Conservation (phyloP, 2,113 vertebrate genomes). For the Lontra canadensis region DNA sequence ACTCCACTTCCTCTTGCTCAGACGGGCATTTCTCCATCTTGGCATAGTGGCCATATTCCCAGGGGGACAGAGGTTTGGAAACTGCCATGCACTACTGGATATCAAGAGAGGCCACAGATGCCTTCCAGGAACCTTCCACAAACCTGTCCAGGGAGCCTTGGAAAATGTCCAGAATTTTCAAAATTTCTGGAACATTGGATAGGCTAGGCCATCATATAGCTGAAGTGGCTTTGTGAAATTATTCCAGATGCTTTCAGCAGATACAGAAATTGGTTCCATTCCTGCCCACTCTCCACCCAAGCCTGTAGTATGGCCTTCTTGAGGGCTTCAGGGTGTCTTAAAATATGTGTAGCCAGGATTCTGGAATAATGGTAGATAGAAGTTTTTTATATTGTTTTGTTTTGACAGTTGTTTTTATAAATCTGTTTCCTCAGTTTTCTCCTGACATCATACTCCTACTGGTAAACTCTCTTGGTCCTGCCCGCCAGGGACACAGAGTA, state of each 20-base stretch:
- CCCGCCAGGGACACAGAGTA: neutral
- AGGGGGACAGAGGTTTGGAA: neutral
- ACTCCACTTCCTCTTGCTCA: neutral
- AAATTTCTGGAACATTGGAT: neutral
- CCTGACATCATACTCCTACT: neutral
- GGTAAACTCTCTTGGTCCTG: neutral
- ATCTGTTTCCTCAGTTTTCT: neutral
- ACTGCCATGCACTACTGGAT: neutral
- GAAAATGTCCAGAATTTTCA: constrained; percentile 31
- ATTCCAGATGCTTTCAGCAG: neutral
- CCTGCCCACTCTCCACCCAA: neutral
- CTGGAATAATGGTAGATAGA: neutral
- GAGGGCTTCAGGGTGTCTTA: neutral
- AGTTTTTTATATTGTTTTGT: neutral
- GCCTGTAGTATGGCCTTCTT: neutral
- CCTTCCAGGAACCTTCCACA: constrained; percentile 38
- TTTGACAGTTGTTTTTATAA: neutral
- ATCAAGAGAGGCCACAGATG: neutral
- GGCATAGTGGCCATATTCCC: neutral
- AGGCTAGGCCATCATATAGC: neutral
- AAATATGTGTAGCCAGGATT: neutral
- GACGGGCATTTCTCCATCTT: neutral
- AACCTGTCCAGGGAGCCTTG: constrained; percentile 13
- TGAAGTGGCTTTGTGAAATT: neutral
- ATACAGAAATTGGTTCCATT: neutral